These are phyloP conservation scores for Brachionus sp. DNA, from an alignment of 1,140 invertebrate genomes.

Conservation along the genomic window DNA sequence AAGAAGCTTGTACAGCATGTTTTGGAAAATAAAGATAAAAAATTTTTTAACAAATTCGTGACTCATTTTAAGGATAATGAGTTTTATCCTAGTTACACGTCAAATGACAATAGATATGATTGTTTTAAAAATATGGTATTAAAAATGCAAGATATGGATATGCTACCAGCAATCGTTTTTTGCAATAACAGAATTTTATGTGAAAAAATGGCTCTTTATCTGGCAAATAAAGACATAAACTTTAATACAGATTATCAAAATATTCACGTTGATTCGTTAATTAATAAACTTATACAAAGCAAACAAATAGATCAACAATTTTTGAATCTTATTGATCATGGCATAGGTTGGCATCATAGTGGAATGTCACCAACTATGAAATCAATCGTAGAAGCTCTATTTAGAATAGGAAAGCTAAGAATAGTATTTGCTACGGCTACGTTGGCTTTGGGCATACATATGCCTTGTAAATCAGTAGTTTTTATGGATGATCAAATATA, in stretches of 20 bases:
- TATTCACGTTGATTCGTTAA: not conserved
- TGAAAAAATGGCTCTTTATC: not conserved
- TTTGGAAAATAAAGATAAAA: not conserved
- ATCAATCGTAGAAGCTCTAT: slow-evolving; percentile 17
- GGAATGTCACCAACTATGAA: not conserved
- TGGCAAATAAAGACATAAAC: not conserved
- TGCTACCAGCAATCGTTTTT: not conserved
- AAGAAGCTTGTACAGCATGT: not conserved
- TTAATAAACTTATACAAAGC: not conserved
- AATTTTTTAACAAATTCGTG: not conserved
- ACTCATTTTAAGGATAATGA: not conserved
- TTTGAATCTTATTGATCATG: not conserved
- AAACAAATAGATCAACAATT: not conserved
- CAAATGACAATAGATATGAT: not conserved
- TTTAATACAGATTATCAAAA: not conserved
- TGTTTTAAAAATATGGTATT: not conserved
- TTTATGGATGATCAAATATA: slow-evolving; percentile 30
- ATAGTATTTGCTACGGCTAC: not conserved
- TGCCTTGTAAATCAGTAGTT: slow-evolving; percentile 10
- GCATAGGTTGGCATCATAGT: slow-evolving; percentile 23
- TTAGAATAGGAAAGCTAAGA: not conserved
- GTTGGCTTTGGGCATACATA: slow-evolving; percentile 15
- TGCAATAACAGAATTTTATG: slow-evolving; percentile 10
- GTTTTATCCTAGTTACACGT: not conserved
- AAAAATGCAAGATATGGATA: not conserved